Evolutionary conservation across 2,888 invertebrate species (phyloP).

Genomic region (Orthonevra nobilis): DNA sequence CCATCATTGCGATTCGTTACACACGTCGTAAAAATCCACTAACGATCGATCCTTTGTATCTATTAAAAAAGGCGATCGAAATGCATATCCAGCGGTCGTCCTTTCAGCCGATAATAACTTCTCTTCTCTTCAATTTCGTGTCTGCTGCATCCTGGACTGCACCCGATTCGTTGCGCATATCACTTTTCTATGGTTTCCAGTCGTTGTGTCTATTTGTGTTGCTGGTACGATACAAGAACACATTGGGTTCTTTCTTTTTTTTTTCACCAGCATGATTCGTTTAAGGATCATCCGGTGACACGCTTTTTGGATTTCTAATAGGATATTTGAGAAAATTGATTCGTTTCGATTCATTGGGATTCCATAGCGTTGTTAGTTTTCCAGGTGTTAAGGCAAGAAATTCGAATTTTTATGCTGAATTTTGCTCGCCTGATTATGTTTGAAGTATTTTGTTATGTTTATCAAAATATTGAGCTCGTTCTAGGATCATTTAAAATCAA

Average conservation of each 20-base stretch:
- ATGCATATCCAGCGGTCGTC: slow-evolving; percentile 35
- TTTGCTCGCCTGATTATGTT: slow-evolving; percentile 52
- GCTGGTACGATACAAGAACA: too few relatives aligned
- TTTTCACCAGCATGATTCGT: slow-evolving; percentile 26
- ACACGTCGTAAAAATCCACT: slow-evolving; percentile 60
- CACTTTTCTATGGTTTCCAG: slow-evolving; percentile 50
- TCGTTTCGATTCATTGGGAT: slow-evolving; percentile 68
- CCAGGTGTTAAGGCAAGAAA: slow-evolving; percentile 72
- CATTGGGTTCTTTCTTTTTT: slow-evolving; percentile 15
- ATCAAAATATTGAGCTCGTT: slow-evolving; percentile 57
- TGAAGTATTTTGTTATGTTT: slow-evolving; percentile 40
- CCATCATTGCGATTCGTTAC: slow-evolving; percentile 63
- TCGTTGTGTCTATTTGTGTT: slow-evolving; percentile 55
- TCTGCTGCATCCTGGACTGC: slow-evolving; percentile 36
- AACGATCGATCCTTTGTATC: slow-evolving; percentile 51
- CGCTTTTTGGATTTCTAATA: slow-evolving; percentile 47
- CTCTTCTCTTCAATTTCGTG: neutral
- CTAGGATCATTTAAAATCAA: too few relatives aligned
- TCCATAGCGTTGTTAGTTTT: slow-evolving; percentile 65
- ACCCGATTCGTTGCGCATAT: slow-evolving; percentile 57
- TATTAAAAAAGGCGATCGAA: slow-evolving; percentile 32
- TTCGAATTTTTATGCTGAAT: slow-evolving; percentile 70
- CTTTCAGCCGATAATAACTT: slow-evolving; percentile 58
- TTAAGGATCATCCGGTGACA: slow-evolving; percentile 63
- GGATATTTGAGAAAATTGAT: slow-evolving; percentile 53